These are phyloP conservation scores for Porites lobata DNA, from an alignment of 92 coral and sea anemone species.

Conservation along the genomic window DNA sequence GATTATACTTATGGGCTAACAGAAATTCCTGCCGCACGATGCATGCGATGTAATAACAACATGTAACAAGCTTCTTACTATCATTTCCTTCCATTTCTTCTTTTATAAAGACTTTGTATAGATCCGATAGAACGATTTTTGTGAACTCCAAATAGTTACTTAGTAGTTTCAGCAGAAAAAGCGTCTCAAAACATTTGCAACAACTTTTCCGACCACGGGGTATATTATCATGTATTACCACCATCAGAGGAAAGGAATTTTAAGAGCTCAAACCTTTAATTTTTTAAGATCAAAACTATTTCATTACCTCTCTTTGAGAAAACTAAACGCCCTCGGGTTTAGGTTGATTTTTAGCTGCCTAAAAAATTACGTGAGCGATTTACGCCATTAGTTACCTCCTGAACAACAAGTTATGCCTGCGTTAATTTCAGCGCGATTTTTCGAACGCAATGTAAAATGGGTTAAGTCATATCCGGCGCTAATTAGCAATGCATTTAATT, in stretches of 20 bases:
- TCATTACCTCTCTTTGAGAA: neutral
- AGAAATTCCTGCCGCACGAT: neutral
- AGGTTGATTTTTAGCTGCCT: neutral
- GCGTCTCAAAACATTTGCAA: neutral
- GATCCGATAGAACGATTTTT: neutral
- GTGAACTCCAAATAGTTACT: neutral
- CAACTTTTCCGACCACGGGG: neutral
- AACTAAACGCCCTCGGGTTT: slow-evolving; percentile 5
- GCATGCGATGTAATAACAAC: neutral
- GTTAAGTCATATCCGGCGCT: slow-evolving; percentile 54
- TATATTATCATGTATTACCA: neutral
- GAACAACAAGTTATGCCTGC: neutral
- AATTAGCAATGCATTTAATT: slow-evolving; percentile 47
- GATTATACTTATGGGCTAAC: neutral
- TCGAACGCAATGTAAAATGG: slow-evolving; percentile 30
- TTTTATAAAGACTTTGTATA: neutral
- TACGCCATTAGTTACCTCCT: neutral
- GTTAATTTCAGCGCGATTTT: neutral
- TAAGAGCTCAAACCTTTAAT: slow-evolving; percentile 11
- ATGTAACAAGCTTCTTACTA: neutral
- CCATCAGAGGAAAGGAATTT: slow-evolving; percentile 4
- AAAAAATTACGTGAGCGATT: neutral
- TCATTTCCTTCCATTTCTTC: neutral
- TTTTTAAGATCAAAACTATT: neutral
- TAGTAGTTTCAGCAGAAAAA: neutral